A percentile compares a stretch with the other conserved stretches of the same genome.
phyloP scores from a whole-genome alignment of 2,113 vertebrate genomes.

The Bubo scandiacus region DNA sequence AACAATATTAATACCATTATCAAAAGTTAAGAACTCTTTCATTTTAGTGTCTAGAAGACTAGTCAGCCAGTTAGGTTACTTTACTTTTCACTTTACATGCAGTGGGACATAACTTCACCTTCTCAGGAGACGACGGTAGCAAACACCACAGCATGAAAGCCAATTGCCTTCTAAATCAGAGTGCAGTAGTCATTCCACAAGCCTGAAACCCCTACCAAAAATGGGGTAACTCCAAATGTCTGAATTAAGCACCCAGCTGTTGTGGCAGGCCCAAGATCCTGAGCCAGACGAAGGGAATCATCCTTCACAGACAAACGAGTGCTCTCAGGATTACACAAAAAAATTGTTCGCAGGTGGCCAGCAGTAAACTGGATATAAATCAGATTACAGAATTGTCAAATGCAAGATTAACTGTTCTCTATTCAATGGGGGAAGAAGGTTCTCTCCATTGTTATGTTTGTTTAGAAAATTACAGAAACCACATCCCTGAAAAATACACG shows the following conservation, averaged over 20 bases:
- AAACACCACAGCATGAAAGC: background rate
- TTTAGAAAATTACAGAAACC: background rate
- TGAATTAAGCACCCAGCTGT: background rate
- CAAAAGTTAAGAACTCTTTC: background rate
- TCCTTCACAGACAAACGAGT: background rate
- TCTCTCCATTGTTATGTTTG: background rate
- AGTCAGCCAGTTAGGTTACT: background rate
- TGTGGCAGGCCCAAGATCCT: background rate
- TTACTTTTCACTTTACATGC: background rate
- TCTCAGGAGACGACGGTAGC: background rate
- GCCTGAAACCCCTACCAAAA: background rate
- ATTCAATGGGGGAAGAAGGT: background rate
- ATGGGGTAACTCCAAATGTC: background rate
- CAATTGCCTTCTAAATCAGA: background rate
- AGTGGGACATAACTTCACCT: background rate
- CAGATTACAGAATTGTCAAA: background rate
- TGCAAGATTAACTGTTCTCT: background rate
- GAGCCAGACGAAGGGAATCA: background rate
- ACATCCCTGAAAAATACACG: background rate
- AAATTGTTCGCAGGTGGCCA: background rate
- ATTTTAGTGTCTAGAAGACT: background rate
- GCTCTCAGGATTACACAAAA: background rate
- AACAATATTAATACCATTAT: background rate
- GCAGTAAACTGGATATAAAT: conserved; percentile 20
- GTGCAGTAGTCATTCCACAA: background rate